Evolutionary conservation across 2,888 invertebrate species (phyloP), one percentile per base, ranked within the genome.

Genomic region (Metellina segmentata): DNA sequence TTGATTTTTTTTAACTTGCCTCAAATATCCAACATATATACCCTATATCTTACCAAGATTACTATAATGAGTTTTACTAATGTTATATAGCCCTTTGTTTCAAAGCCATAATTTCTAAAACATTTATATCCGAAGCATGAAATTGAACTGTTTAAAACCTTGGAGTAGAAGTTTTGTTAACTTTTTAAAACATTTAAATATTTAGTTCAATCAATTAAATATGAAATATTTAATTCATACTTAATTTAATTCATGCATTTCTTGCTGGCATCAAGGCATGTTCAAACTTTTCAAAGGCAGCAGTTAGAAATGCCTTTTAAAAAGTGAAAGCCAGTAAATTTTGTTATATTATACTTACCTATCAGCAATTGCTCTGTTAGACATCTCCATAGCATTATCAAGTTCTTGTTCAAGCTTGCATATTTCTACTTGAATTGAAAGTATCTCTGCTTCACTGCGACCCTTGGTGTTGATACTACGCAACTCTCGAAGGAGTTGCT

Each of bases 291-390:
- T 7, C 11, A 70, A 85, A 75, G 85, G n/a, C 48, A 85, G 85
- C 69, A 85, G 72, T 81, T 70, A 81, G 70, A 49, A 20, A 49
- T 85, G 16, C 69, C 49, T 77, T 48, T 61, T 61, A 85, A 6
- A 70, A 51, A 74, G 13, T 49, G 19, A 53, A 61, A 69, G 77
- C 75, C 34, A 49, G 53, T 69, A 77, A 51, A 70, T 85, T 53
- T 77, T 19, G 7, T 34, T 87, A 75, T 79, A 74, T 79, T 13
- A 49, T 49, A n/a, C 94, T 93, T 93, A 95, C 95, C 98, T 96
- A 95, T 98, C 98, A 51, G 98, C 97, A 94, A 99, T 98, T 93
- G 98, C 98, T 94, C 98, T 97, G 95, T 98, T 98, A 0, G 98
- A 98, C 95, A 97, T 96, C 95, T 98, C 98, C 94, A 98, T 96